Evolutionary conservation across 2,888 invertebrate species (phyloP).

Genomic region (Dicyrtomina minuta): DNA sequence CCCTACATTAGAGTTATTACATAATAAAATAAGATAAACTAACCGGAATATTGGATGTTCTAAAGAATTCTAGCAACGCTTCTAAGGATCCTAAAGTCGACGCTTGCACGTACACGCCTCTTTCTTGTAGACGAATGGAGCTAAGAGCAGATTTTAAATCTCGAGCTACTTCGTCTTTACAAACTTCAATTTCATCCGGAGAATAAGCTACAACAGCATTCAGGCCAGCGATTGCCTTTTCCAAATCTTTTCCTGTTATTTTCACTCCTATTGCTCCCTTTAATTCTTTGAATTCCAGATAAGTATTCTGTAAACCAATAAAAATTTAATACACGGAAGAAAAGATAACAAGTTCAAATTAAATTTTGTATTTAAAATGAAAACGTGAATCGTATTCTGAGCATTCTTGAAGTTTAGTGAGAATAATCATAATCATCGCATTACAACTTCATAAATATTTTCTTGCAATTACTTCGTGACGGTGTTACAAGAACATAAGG

Average conservation of each 20-base stretch:
- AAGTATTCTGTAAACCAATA: slow-evolving; percentile 69
- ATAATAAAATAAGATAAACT: slow-evolving; percentile 61
- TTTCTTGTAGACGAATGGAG: slow-evolving; percentile 84
- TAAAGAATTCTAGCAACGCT: slow-evolving; percentile 89
- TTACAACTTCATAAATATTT: no score
- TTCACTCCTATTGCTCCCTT: slow-evolving; percentile 97
- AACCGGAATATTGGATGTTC: slow-evolving; percentile 89
- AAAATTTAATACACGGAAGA: no score
- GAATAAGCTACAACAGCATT: slow-evolving; percentile 89
- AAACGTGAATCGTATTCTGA: no score
- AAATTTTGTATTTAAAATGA: not conserved
- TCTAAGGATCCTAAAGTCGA: slow-evolving; percentile 98
- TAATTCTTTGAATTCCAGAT: slow-evolving; percentile 91
- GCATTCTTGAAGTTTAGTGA: no score
- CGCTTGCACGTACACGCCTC: slow-evolving; percentile 98
- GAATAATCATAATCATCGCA: no score
- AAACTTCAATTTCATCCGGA: slow-evolving; percentile 88
- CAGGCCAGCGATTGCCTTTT: slow-evolving; percentile 94
- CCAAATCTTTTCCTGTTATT: slow-evolving; percentile 95
- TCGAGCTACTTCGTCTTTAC: slow-evolving; percentile 80
- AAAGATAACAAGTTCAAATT: slow-evolving; percentile 28
- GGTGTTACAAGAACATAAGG: no score
- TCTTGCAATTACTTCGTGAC: no score
- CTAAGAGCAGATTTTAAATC: slow-evolving; percentile 87
- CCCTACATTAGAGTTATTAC: no score